Conservation (phyloP, 2,113 vertebrate genomes). For the Phocoena sinus region DNA sequence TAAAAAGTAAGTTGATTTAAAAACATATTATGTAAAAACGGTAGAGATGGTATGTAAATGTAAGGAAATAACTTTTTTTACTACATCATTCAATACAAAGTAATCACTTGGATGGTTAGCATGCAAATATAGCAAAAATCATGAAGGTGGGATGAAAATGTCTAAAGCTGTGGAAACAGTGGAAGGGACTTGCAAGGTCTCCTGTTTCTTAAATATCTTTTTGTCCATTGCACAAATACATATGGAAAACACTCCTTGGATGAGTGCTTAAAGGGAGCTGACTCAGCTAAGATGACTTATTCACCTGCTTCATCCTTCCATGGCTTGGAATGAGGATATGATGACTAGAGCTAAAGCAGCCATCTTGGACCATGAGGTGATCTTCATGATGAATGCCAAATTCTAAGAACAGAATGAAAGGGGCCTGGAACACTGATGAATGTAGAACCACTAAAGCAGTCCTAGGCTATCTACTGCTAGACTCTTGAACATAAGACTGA, state of each 20-base stretch:
- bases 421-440: not conserved
- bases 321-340: not conserved
- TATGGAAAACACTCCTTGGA: not conserved
- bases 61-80: not conserved
- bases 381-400: not conserved
- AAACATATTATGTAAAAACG: not conserved
- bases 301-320: not conserved
- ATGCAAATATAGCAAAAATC: not conserved
- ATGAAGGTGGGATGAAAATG: not conserved
- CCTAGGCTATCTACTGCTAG: not conserved
- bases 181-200: not conserved
- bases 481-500: not conserved
- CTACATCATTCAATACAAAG: not conserved
- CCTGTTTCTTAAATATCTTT: not conserved
- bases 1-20: not conserved
- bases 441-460: not conserved
- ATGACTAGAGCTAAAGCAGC: not conserved
- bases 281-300: not conserved
- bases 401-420: not conserved
- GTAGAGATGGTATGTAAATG: not conserved
- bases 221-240: not conserved
- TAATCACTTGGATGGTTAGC: not conserved
- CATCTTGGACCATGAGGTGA: not conserved
- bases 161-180: not conserved
- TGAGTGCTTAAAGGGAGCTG: not conserved